Base-by-base conservation (phyloP, 2,113 vertebrate species). In the Lepus europaeus region DNA sequence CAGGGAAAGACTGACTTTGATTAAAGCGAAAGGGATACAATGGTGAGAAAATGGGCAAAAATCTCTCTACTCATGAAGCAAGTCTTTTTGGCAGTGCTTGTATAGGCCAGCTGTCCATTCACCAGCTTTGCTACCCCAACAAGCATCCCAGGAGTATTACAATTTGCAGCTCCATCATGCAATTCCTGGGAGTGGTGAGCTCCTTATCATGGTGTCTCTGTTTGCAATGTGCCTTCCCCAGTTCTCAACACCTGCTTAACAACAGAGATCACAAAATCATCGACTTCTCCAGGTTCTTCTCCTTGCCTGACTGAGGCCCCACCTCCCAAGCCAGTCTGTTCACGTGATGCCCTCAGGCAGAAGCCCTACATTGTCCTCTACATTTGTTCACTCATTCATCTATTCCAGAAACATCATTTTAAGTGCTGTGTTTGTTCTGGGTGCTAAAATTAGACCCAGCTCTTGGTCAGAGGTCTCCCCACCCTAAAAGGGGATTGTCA, bases 1-100 rank as follows among this genome's bases (percentile, higher is more conserved):
- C 9, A 7, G 13, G 39, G 61, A 53, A 72, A 66, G 81, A 73
- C 49, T 78, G 19, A 56, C 51, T 70, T 56, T 22, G 20, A 86
- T 88, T 81, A 23, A 85, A 81, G 33, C 66, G 31, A 19, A 64
- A 63, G 17, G 78, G 69, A 39, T 66, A 51, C 6, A 25, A 10
- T 61, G 69, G n/a, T 49, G 73, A 93, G 36, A 64, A 91, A 76
- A 84, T 10, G 69, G 56, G 69, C 36, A 45, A 77, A 84, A 84
- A 80, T 70, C 3, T 51, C 39, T 84, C 16, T 93, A 22, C 14
- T 49, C 12, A 9, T 22, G 64, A 9, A 79, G 10, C 25, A 6
- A 92, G 4, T 68, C 39, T 84, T 81, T 74, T 29, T 83, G 63
- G n/a, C 12, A 31, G 17, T 22, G 45, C 49, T 61, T 70, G 1